Conservation (phyloP, 2,797 vertebrate species). For the Neoniphon sammara region DNA sequence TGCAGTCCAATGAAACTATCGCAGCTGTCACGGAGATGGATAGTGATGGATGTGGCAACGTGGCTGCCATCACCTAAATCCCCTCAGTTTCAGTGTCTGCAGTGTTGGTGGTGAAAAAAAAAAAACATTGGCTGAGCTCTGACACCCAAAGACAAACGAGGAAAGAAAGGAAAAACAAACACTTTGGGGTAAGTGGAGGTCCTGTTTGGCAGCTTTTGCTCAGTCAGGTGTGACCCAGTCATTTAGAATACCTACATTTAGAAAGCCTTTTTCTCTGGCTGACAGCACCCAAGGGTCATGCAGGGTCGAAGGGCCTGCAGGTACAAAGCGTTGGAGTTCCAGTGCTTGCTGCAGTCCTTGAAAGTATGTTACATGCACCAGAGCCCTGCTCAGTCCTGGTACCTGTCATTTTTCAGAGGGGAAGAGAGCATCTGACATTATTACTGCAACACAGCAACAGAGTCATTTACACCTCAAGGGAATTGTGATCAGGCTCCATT, state of each 20-base stretch:
- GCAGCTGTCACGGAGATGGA: slow-evolving; percentile 53
- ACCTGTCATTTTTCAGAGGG: slow-evolving; percentile 42
- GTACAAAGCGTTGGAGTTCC: slow-evolving; percentile 31
- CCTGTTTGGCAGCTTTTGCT: slow-evolving; percentile 68
- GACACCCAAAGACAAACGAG: slow-evolving; percentile 63
- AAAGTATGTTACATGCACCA: slow-evolving; percentile 30
- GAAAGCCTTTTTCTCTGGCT: slow-evolving; percentile 26
- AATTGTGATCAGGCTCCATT: slow-evolving; percentile 60
- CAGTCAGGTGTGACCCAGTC: slow-evolving; percentile 57
- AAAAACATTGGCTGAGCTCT: slow-evolving; percentile 31
- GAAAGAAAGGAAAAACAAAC: slow-evolving; percentile 77
- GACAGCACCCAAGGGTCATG: slow-evolving; percentile 16
- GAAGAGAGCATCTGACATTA: slow-evolving; percentile 35
- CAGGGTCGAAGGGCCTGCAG: slow-evolving; percentile 36
- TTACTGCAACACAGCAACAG: slow-evolving; percentile 52
- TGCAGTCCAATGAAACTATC: slow-evolving; percentile 26
- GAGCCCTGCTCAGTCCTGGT: slow-evolving; percentile 43
- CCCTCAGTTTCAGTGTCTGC: slow-evolving; percentile 61
- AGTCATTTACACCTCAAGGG: slow-evolving; percentile 69
- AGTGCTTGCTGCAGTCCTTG: slow-evolving; percentile 1
- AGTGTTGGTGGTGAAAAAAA: slow-evolving; percentile 39
- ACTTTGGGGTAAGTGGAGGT: slow-evolving; percentile 56
- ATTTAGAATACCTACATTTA: slow-evolving; percentile 56
- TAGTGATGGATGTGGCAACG: slow-evolving; percentile 66
- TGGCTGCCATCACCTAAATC: slow-evolving; percentile 53